Evolutionary conservation across 53 echinoderm and acorn worm species (phyloP).

Genomic region (Astropecten irregularis): DNA sequence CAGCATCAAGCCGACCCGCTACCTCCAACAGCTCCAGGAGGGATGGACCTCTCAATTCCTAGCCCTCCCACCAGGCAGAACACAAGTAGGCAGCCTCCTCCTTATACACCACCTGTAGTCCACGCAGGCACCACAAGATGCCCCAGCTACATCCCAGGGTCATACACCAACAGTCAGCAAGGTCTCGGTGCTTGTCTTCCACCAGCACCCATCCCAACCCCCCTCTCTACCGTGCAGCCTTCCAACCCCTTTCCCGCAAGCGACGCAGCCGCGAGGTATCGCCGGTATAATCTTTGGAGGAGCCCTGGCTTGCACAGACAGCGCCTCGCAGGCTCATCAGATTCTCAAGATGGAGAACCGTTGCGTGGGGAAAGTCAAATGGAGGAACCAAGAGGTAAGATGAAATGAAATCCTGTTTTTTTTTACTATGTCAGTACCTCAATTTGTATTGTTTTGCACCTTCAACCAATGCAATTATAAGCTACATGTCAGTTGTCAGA

Average conservation of each 20-base stretch:
- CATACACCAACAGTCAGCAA: neutral
- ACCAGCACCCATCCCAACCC: neutral
- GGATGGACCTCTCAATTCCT: slow-evolving; percentile 33
- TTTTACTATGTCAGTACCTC: too few relatives aligned
- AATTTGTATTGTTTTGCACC: too few relatives aligned
- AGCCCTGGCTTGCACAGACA: slow-evolving; percentile 34
- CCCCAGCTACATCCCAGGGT: neutral
- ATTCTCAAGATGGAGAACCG: neutral
- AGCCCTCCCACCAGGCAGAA: neutral
- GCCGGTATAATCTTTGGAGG: slow-evolving; percentile 39
- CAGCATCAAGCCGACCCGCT: too few relatives aligned
- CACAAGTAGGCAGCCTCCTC: neutral
- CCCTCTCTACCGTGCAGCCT: neutral
- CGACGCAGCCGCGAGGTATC: slow-evolving; percentile 15
- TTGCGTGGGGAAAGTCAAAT: neutral
- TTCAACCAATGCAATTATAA: too few relatives aligned
- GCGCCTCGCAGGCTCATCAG: neutral
- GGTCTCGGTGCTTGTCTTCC: too few relatives aligned
- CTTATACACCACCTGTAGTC: neutral
- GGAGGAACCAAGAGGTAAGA: slow-evolving; percentile 3
- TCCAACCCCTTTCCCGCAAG: neutral
- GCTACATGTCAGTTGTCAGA: too few relatives aligned
- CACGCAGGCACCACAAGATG: neutral
- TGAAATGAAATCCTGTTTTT: too few relatives aligned
- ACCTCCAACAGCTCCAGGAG: neutral